Conservation (phyloP, 2,888 invertebrate species). For the Nomada ruficornis region DNA sequence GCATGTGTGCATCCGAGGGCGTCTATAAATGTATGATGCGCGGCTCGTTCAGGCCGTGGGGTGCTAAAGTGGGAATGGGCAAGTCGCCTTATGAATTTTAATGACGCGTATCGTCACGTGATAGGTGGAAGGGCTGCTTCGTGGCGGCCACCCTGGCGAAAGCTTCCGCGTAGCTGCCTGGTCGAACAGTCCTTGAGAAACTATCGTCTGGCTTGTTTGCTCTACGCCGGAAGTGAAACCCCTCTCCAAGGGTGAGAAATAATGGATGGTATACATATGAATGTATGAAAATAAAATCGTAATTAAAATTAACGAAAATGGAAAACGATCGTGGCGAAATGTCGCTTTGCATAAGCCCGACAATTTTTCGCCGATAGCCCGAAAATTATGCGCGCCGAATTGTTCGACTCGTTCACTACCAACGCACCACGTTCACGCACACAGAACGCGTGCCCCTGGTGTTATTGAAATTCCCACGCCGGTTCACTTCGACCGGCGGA, state of each 20-base stretch:
- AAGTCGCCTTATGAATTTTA: conserved; percentile 79
- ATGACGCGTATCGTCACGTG: conserved; percentile 75
- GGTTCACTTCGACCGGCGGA: too few relatives aligned
- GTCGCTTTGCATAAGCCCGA: conserved; percentile 1
- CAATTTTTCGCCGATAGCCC: neutral
- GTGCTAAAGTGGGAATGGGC: conserved; percentile 73
- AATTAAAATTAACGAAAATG: neutral
- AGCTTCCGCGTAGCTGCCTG: conserved; percentile 4
- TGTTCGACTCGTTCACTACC: conserved; percentile 26
- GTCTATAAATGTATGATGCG: conserved; percentile 76
- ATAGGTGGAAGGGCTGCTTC: conserved; percentile 70
- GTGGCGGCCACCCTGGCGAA: conserved; percentile 41
- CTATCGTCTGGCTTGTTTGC: conserved; percentile 9
- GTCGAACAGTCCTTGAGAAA: conserved; percentile 60
- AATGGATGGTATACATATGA: too few relatives aligned
- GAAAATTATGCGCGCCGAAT: conserved; percentile 17
- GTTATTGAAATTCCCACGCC: conserved; percentile 25
- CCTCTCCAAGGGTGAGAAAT: too few relatives aligned
- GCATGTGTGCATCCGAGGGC: conserved; percentile 57
- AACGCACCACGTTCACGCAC: neutral
- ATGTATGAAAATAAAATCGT: too few relatives aligned
- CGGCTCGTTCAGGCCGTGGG: conserved; percentile 48
- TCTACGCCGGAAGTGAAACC: neutral
- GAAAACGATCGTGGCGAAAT: neutral
- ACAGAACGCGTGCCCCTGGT: conserved; percentile 2